Percentiles rank a stretch among this genome's conserved stretches.
Evolutionary conservation across 2,888 invertebrate species (phyloP).

Genomic region (Nomada fabriciana): DNA sequence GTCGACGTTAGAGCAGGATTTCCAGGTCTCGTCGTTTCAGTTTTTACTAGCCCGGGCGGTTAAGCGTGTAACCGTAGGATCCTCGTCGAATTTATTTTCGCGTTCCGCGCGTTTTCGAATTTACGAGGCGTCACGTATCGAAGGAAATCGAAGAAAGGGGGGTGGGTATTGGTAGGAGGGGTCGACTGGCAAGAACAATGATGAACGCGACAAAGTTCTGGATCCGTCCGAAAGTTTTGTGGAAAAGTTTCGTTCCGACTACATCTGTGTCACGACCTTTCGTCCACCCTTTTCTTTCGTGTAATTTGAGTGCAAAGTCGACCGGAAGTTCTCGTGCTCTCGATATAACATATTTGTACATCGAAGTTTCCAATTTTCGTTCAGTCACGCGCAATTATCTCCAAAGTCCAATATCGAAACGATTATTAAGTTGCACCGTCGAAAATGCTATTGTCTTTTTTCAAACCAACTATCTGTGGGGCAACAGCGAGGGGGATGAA

Average conservation of each 20-base stretch:
- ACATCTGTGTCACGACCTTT: conserved; percentile 38
- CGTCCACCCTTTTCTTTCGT: background rate
- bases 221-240: conserved; percentile 54
- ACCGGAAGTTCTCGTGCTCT: conserved; percentile 9
- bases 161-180: conserved; percentile 30
- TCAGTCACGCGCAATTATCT: background rate
- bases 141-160: conserved; percentile 57
- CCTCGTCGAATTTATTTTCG: conserved; percentile 4
- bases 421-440: conserved; percentile 18
- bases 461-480: background rate
- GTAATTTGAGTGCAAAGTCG: conserved; percentile 46
- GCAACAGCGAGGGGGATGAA: conserved; percentile 22
- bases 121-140: conserved; percentile 57
- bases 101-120: conserved; percentile 53
- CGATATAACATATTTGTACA: conserved; percentile 7
- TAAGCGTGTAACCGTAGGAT: conserved; percentile 29
- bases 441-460: background rate
- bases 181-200: conserved; percentile 63
- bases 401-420: background rate
- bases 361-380: background rate
- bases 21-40: background rate
- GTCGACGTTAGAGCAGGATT: conserved; percentile 42
- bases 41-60: conserved; percentile 40
- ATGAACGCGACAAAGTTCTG: conserved; percentile 63
- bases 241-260: conserved; percentile 45